Base-by-base conservation (phyloP, 53 echinoderm and acorn worm species). In the Paracentrotus lividus region DNA sequence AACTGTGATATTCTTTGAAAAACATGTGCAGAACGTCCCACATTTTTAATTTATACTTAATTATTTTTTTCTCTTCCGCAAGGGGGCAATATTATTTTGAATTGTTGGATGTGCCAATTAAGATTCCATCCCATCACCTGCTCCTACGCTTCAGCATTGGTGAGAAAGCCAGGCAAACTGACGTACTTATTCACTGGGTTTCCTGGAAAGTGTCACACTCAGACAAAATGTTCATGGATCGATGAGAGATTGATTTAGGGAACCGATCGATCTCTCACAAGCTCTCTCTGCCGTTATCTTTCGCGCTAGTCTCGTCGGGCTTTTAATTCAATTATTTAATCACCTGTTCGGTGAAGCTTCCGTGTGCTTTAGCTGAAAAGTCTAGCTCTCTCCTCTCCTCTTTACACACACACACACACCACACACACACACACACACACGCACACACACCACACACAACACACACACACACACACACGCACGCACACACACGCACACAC, bases 151-250 rank as follows among this genome's bases (percentile, higher is more conserved):
- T 36, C 20, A 18, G 2, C 5, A 18, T 18, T 8, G 18, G 36
- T 15, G 38, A 26, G 18, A 69, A 34, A 69, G 36, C 15, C 13
- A 31, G 36, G 31, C 36, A 31, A 15, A 13, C 38, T 69, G 69
- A 69, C 69, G 69, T 69, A 13, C 36, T 69, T 69, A 38, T 61
- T 36, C 14, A 69, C 18, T 31, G 36, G 3, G 69, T 69, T 69
- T 69, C 69, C 69, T 0, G 38, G 69, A 69, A 69, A 16, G 69
- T 69, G 38, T 69, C 69, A 36, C 4, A 69, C 69, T 69, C 16
- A 5, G 34, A 69, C 69, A 38, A 38, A 38, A 69, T 69, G 69
- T 69, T 69, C 69, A 38, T 38, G 69, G 38, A 69, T 69, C 69
- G 38, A 69, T 69, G 36, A 38, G 18, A 38, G 5, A 69, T 69